Conservation (phyloP, 2,113 vertebrate genomes). For the Syngnathus scovelli region DNA sequence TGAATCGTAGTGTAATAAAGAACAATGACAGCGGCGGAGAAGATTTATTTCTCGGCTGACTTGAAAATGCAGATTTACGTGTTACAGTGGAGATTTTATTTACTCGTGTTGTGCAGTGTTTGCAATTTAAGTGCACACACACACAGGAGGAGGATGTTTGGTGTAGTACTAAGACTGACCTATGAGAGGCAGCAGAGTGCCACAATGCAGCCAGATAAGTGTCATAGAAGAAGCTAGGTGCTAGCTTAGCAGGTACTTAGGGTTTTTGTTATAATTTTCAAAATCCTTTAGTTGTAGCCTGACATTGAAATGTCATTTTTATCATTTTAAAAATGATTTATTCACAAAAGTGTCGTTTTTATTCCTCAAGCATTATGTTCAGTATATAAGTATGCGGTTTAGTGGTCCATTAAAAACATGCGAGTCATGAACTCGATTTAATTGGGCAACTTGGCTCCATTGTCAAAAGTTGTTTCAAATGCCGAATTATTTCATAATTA, state of each 20-base stretch:
- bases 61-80: background rate
- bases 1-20: slow-evolving; percentile 58
- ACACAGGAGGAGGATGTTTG: background rate
- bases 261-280: no score
- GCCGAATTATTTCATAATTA: background rate
- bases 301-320: no score
- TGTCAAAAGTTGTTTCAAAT: background rate
- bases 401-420: background rate
- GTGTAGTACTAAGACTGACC: no score
- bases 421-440: background rate
- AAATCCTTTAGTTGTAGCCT: no score
- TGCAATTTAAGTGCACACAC: background rate
- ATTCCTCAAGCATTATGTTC: background rate
- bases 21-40: slow-evolving; percentile 38
- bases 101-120: background rate
- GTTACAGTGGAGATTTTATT: background rate
- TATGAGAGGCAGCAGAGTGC: no score
- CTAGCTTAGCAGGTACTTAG: no score
- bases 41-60: slow-evolving; percentile 44
- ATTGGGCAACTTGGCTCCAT: background rate
- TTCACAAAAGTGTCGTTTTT: background rate
- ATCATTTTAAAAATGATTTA: background rate
- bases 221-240: no score
- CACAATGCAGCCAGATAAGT: no score
- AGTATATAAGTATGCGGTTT: background rate